A percentile compares a stretch with the other conserved stretches of the same genome.
Evolutionary conservation across 2,113 vertebrate genomes (phyloP).

Genomic region (Podilymbus podiceps): DNA sequence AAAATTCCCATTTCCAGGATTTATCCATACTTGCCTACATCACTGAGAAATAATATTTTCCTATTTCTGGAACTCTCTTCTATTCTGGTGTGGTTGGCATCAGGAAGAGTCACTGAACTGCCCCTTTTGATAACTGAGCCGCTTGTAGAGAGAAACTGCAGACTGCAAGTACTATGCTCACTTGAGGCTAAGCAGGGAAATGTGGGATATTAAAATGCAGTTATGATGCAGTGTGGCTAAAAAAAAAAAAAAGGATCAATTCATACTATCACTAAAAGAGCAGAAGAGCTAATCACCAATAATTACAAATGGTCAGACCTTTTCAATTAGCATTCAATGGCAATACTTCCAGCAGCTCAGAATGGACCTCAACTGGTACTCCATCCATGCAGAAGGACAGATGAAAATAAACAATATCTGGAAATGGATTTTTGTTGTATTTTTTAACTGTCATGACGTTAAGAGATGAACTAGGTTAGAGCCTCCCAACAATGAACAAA

Average conservation of each 20-base stretch:
- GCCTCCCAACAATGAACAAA: conserved; percentile 3
- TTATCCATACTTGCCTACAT: neutral
- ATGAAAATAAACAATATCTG: neutral
- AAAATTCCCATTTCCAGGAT: neutral
- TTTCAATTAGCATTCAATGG: neutral
- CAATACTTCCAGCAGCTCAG: neutral
- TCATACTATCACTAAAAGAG: neutral
- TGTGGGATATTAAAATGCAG: neutral
- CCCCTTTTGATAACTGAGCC: neutral
- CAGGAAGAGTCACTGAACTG: neutral
- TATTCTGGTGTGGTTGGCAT: neutral
- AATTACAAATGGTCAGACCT: neutral
- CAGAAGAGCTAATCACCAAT: neutral
- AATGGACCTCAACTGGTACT: neutral
- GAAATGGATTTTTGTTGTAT: neutral
- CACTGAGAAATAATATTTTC: too few species aligned
- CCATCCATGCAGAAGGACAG: neutral
- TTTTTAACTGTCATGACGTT: neutral
- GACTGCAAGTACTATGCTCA: neutral
- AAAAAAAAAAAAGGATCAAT: neutral
- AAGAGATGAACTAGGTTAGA: conserved; percentile 1
- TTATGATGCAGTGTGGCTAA: neutral
- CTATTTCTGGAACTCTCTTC: too few species aligned
- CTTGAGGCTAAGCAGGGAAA: neutral
- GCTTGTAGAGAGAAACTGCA: neutral